Base-by-base conservation (phyloP, 2,113 vertebrate genomes). In the Sphyrna mokarran region DNA sequence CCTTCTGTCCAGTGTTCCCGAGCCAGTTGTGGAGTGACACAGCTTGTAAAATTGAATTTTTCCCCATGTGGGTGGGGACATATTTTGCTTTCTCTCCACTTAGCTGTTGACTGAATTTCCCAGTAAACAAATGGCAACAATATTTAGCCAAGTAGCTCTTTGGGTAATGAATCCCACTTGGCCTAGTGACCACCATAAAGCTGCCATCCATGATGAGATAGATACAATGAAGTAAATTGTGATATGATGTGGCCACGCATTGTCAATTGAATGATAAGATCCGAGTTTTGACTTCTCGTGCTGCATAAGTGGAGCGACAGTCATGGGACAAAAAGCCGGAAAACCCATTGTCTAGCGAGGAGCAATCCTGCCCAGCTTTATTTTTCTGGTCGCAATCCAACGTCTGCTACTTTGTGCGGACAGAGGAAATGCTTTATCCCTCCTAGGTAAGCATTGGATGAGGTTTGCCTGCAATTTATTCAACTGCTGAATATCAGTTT, bases 101-200 rank as follows among this genome's bases (percentile, higher is more conserved):
- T 95, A 26, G 40, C 69, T 70, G 69, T 69, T 95, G 68, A 72
- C 29, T 72, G 40, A 48, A 54, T 72, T 72, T 76, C 43, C 93
- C 94, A 95, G 23, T 72, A 70, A 29, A 70, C 43, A 54, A 20
- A 72, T 58, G 72, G 26, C 33, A 18, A 7, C 20, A 66, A 33
- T 93, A 66, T 93, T 93, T 93, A 61, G 40, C 61, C 20, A 43
- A 72, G 40, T 33, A 95, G 37, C 94, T 43, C 61, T 54, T 89
- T 90, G 87, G 87, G 48, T 63, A 90, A 90, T 90, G 58, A 61
- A 61, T 90, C 54, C 54, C 54, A 90, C 87, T n/a, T 90, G 87
- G 54, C 43, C 37, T 40, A 20, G 37, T 37, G 37, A 83, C 43
- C 37, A 40, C 18, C 18, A 9, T 61, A 93, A 66, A 66, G 33